Evolutionary conservation across 2,797 vertebrate genomes (phyloP), one percentile per base, ranked within the genome.

Genomic region (Florisuga fusca): DNA sequence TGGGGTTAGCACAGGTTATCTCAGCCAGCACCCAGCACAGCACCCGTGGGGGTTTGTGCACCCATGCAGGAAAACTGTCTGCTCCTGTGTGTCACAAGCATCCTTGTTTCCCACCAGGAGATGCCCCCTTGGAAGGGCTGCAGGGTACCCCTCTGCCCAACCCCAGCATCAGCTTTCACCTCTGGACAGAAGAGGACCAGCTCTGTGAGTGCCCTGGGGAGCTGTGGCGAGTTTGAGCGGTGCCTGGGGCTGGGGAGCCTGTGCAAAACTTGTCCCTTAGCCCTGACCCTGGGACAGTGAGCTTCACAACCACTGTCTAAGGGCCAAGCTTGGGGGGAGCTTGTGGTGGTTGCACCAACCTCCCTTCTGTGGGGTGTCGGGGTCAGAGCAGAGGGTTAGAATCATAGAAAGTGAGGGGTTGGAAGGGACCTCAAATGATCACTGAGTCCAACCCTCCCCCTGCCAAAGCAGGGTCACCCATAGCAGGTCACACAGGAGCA

Each of bases 91-190:
- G 26, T 66, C 31, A 76, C 12, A 54, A 34, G 34, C 33, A 21
- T 9, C 48, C 71, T 75, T 80, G 18, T 58, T 78, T 89, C 29
- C 61, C 26, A 41, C 6, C 62, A 95, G 93, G 48, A 2, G 21
- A 57, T 55, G 43, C 63, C 59, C 33, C 94, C 15, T 59, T 9
- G 26, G 97, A 67, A 55, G 93, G 15, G 45, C 87, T 97, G 72
- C 97, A 97, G 55, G 97, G 97, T 72, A 97, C 98, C 77, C 98
- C 98, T 41, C 98, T 99, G 89, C 99, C 99, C 92, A 98, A 98
- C 94, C 99, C 99, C n/a, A 98, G 97, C 92, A 99, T 99, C 97
- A 98, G 98, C 87, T 99, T 99, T 97, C 98, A 99, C 95, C 94
- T 99, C 90, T 99, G 99, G 99, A 98, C 97, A 1, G 98, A 99